Evolutionary conservation across 1,140 invertebrate genomes (phyloP).

Genomic region (Nebria ingens): DNA sequence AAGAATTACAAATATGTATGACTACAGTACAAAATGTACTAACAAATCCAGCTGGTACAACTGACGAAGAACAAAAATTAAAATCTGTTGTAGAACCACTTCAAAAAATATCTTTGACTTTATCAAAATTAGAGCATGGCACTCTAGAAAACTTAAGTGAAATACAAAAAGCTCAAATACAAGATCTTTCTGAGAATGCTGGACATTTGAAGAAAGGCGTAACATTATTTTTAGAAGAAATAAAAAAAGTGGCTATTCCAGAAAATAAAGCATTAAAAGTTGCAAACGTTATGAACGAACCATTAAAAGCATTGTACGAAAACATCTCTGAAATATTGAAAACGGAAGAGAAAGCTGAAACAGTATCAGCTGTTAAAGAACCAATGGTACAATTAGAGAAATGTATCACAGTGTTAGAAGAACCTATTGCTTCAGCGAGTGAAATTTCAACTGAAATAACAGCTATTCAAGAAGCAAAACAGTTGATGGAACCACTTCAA

Average conservation of each 20-base stretch:
- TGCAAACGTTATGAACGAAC: slow-evolving; percentile 6
- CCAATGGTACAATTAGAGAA: slow-evolving; percentile 7
- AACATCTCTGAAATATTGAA: slow-evolving; percentile 2
- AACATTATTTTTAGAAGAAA: background rate
- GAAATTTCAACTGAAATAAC: slow-evolving; percentile 6
- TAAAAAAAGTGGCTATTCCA: background rate
- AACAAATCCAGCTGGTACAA: background rate
- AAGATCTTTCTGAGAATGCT: background rate
- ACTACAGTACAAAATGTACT: background rate
- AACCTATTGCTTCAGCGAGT: background rate
- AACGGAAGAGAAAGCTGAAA: background rate
- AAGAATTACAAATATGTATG: background rate
- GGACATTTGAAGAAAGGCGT: slow-evolving; percentile 4
- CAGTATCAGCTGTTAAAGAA: background rate
- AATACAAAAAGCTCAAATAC: background rate
- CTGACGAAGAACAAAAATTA: background rate
- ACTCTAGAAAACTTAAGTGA: background rate
- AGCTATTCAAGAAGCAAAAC: slow-evolving; percentile 10
- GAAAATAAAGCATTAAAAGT: background rate
- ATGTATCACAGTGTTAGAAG: slow-evolving; percentile 3
- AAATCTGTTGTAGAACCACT: background rate
- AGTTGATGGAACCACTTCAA: slow-evolving; percentile 10
- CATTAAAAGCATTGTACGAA: slow-evolving; percentile 11
- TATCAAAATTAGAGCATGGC: background rate
- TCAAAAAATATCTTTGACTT: background rate